phyloP scores from a whole-genome alignment of 2,888 invertebrate species.

The Mantis religiosa region DNA sequence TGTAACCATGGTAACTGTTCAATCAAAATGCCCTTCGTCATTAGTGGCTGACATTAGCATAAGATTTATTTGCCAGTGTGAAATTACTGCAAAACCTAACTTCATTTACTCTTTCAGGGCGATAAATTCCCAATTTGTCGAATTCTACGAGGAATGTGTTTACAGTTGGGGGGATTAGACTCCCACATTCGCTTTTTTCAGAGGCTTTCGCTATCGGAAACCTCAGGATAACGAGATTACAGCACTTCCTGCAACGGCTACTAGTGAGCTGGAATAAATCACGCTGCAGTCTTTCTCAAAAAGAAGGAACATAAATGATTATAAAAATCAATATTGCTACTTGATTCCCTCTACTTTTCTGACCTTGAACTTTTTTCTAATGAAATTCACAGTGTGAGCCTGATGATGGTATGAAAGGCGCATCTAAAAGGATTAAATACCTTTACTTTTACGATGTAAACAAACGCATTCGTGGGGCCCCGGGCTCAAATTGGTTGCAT shows the following conservation, averaged over 20 bases:
- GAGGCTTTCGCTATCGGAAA: not conserved
- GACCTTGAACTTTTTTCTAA: too few relatives aligned
- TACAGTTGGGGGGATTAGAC: not conserved
- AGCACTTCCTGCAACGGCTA: not conserved
- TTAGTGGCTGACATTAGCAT: not conserved
- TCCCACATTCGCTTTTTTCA: not conserved
- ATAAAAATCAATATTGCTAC: too few relatives aligned
- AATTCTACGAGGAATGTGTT: not conserved
- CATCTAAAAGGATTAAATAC: too few relatives aligned
- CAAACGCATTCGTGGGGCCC: too few relatives aligned
- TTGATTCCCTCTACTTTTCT: too few relatives aligned
- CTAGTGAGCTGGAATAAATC: too few relatives aligned
- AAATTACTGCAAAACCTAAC: not conserved
- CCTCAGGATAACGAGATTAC: not conserved
- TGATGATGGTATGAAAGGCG: too few relatives aligned
- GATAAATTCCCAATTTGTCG: not conserved
- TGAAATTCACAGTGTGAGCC: too few relatives aligned
- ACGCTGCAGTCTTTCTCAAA: too few relatives aligned
- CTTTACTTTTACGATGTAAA: too few relatives aligned
- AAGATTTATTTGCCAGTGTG: not conserved
- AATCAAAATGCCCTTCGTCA: not conserved
- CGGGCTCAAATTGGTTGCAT: too few relatives aligned
- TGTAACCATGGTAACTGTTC: not conserved
- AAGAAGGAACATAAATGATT: too few relatives aligned
- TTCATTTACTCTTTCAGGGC: not conserved